Evolutionary conservation across 2,113 vertebrate genomes (phyloP), one percentile per base, ranked within the genome.

Genomic region (Theropithecus gelada): DNA sequence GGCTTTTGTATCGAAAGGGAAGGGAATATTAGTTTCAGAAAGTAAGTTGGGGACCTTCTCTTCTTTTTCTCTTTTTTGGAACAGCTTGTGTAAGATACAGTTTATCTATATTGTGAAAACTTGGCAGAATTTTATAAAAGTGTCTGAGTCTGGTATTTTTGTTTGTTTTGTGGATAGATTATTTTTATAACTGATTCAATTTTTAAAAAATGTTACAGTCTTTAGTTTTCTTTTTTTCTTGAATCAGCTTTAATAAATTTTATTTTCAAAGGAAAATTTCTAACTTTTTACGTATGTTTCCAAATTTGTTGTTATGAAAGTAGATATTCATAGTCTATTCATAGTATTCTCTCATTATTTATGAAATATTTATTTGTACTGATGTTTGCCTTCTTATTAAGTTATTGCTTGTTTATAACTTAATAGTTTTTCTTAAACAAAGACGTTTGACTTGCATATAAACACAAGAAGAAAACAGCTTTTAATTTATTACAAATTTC

Each of bases 221-320:
- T 90, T 93, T 72, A 27, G 30, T 93, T 93, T 88, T 32, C 10
- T 70, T 73, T 97, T 66, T 22, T 90, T 84, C 57, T 85, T 91
- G 11, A 40, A 88, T 78, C 5, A 22, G 2, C 23, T 75, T 90
- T 88, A 48, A 50, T 61, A 76, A 55, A 32, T 68, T 89, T 81
- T 90, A 27, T 83, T 73, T 70, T 81, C 66, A 88, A 83, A 59
- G 9, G 6, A 75, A 92, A 83, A 70, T 70, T 78, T 73, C 27
- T 20, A 83, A 59, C 57, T 61, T 73, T 88, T 83, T 52, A 66
- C 48, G 10, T 72, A 10, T 93, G n/a, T 96, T 83, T 70, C 25
- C n/a, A 70, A 82, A 88, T 75, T 90, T 95, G 18, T 81, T 93
- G 73, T 7, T 18, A 59, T 55, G 52, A 68, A 78, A 50, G 48